A percentile compares a stretch with the other conserved stretches of the same genome.
phyloP scores from a whole-genome alignment of 2,113 vertebrate genomes.

The Pachycephala philippinensis region DNA sequence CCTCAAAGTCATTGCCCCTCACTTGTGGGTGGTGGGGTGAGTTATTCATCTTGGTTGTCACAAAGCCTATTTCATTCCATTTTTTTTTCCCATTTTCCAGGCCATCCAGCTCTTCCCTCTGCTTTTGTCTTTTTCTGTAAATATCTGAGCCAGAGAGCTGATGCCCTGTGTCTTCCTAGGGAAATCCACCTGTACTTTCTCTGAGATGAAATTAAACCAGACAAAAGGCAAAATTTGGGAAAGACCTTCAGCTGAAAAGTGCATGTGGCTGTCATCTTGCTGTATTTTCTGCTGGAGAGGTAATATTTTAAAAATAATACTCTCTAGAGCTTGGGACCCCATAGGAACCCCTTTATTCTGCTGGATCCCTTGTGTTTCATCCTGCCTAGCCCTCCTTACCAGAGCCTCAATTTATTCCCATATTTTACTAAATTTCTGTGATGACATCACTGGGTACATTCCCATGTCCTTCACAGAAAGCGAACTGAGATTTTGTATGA shows the following conservation, averaged over 20 bases:
- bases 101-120: neutral
- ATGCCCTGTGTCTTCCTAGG: neutral
- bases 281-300: neutral
- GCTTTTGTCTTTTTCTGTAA: neutral
- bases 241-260: neutral
- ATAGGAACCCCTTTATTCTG: neutral
- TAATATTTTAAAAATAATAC: neutral
- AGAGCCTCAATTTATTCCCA: neutral
- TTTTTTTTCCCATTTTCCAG: neutral
- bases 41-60: neutral
- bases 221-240: neutral
- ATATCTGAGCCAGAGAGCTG: neutral
- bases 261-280: neutral
- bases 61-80: fast-evolving
- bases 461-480: neutral
- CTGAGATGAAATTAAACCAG: neutral
- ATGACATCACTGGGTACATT: neutral
- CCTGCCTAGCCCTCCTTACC: neutral
- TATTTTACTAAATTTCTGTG: neutral
- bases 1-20: neutral
- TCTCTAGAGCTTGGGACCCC: neutral
- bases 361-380: neutral
- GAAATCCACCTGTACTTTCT: neutral
- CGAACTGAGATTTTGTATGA: neutral
- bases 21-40: neutral